Evolutionary conservation across 2,113 vertebrate species (phyloP).

Genomic region (Ophthalmolycus amberensis): DNA sequence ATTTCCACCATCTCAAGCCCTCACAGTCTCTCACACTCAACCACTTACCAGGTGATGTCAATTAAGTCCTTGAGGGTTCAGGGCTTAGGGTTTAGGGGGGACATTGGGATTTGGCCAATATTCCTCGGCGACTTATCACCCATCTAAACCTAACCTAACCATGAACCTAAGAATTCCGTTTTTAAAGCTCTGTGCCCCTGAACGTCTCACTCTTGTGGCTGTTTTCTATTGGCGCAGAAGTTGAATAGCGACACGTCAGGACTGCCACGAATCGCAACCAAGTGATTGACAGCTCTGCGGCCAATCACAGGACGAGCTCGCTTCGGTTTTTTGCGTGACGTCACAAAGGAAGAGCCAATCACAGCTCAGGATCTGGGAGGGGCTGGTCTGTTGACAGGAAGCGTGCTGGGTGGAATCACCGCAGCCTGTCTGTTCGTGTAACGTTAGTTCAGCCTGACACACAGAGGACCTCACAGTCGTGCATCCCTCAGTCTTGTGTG

Average conservation of each 20-base stretch:
- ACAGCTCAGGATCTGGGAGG: conserved; percentile 31
- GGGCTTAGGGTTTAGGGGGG: too few relatives aligned
- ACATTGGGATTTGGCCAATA: too few relatives aligned
- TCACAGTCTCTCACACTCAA: too few relatives aligned
- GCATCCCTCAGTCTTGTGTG: conserved; percentile 40
- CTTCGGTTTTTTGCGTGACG: neutral
- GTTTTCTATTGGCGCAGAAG: conserved; percentile 71
- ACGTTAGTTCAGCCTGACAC: conserved; percentile 5
- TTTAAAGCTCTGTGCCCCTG: neutral
- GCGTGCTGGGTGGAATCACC: conserved; percentile 41
- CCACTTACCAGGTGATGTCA: too few relatives aligned
- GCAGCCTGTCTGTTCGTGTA: neutral
- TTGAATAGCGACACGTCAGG: conserved; percentile 50
- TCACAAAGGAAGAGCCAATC: conserved; percentile 62
- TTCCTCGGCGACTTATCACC: too few relatives aligned
- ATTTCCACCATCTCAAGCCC: too few relatives aligned
- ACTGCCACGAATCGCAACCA: conserved; percentile 61
- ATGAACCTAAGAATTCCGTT: neutral
- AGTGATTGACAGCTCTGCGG: conserved; percentile 39
- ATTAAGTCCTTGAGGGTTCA: too few relatives aligned
- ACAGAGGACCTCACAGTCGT: conserved; percentile 9
- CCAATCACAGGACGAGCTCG: conserved; percentile 58
- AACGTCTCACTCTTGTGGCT: conserved; percentile 60
- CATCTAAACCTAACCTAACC: neutral
- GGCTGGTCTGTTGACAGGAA: conserved; percentile 84